A percentile compares a stretch with the other conserved stretches of the same genome.
These are phyloP conservation scores for Zoanthus gigantus DNA, from an alignment of 92 coral and sea anemone species.

Conservation along the genomic window DNA sequence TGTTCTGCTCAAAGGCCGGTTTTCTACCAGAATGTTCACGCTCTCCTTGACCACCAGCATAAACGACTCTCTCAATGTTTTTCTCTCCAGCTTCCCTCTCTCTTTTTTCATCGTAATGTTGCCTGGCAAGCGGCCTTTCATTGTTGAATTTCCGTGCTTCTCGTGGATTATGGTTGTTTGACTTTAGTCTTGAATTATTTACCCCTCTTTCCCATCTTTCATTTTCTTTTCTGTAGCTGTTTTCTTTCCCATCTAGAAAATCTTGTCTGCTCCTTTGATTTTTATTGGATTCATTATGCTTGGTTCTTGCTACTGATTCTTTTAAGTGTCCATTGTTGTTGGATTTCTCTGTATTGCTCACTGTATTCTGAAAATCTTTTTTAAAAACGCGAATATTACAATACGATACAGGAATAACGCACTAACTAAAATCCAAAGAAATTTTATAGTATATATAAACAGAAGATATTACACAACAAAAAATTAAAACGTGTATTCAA, in stretches of 20 bases:
- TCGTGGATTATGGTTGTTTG: conserved; percentile 18
- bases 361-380: conserved; percentile 11
- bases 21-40: conserved; percentile 24
- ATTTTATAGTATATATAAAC: too few relatives aligned
- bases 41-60: conserved; percentile 14
- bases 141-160: conserved; percentile 48
- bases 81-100: conserved; percentile 44
- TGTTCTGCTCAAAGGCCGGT: conserved; percentile 22
- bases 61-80: conserved; percentile 35
- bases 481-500: too few relatives aligned
- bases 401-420: not conserved
- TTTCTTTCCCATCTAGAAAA: conserved; percentile 40
- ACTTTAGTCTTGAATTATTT: conserved; percentile 10
- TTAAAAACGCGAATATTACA: not conserved
- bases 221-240: conserved; percentile 25
- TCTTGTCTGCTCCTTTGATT: conserved; percentile 43
- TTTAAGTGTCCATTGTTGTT: conserved; percentile 31
- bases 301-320: conserved; percentile 49
- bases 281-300: conserved; percentile 34
- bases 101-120: conserved; percentile 45
- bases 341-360: not conserved
- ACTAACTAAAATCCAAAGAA: not conserved
- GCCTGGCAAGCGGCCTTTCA: conserved; percentile 52
- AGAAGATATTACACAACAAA: too few relatives aligned
- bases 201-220: conserved; percentile 8